phyloP scores from a whole-genome alignment of 2,888 invertebrate species.

The Hypsopygia costalis region DNA sequence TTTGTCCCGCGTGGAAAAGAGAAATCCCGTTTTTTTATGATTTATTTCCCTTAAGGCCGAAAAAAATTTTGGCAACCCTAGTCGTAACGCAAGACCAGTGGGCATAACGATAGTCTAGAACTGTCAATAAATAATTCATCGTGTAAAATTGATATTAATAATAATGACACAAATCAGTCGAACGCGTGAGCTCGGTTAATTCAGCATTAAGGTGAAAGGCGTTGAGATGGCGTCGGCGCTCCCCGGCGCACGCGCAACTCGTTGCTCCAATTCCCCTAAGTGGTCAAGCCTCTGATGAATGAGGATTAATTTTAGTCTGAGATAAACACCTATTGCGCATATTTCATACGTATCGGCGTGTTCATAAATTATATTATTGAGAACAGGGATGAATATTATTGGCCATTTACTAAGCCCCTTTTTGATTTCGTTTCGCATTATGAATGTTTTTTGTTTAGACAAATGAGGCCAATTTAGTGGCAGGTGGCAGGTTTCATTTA shows the following conservation, averaged over 20 bases:
- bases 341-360: slow-evolving; percentile 9
- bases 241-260: slow-evolving; percentile 36
- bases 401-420: slow-evolving; percentile 1
- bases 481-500: slow-evolving; percentile 8
- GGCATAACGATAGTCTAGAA: slow-evolving; percentile 7
- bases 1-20: too few relatives aligned
- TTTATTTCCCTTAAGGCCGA: too few relatives aligned
- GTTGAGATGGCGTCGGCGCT: slow-evolving; percentile 32
- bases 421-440: background rate
- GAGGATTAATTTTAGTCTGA: slow-evolving; percentile 41
- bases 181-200: slow-evolving; percentile 24
- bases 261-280: slow-evolving; percentile 52
- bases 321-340: slow-evolving; percentile 40
- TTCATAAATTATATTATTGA: slow-evolving; percentile 1
- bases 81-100: slow-evolving; percentile 3
- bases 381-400: background rate
- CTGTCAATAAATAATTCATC: slow-evolving; percentile 9
- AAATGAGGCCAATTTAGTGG: slow-evolving; percentile 9
- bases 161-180: slow-evolving; percentile 10
- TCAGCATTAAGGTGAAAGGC: slow-evolving; percentile 50
- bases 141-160: slow-evolving; percentile 8
- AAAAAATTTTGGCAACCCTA: too few relatives aligned
- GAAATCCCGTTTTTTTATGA: too few relatives aligned
- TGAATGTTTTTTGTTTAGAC: slow-evolving; percentile 4
- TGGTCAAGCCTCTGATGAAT: slow-evolving; percentile 54